phyloP scores from a whole-genome alignment of 2,797 vertebrate genomes.

The Morus bassanus region DNA sequence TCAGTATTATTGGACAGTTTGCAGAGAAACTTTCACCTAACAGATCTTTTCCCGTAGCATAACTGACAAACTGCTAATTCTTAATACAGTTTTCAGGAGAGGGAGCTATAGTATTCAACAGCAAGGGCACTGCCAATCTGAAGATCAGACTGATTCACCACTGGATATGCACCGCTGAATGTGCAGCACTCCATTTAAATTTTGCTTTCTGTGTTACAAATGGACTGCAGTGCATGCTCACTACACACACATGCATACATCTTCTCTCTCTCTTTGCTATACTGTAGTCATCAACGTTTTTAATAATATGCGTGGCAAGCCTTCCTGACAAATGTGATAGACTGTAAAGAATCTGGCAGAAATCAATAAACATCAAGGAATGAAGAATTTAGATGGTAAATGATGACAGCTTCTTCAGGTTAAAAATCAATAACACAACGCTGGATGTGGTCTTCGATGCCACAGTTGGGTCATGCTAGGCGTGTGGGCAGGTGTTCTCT shows the following conservation, averaged over 20 bases:
- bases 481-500: neutral
- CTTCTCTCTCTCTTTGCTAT: neutral
- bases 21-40: neutral
- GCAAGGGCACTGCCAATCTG: neutral
- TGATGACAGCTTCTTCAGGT: neutral
- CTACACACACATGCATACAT: neutral
- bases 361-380: conserved; percentile 30
- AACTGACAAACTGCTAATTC: neutral
- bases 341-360: conserved; percentile 1
- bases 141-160: neutral
- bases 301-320: neutral
- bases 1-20: neutral
- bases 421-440: neutral
- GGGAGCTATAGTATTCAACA: neutral
- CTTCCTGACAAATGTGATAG: conserved; percentile 25
- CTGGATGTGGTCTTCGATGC: neutral
- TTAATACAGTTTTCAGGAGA: neutral
- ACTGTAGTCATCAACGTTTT: neutral
- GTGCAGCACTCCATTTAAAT: neutral
- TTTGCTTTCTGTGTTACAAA: neutral
- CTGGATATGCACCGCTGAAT: neutral
- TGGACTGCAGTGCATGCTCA: neutral
- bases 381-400: conserved; percentile 20
- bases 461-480: neutral
- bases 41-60: neutral